A percentile compares a stretch with the other conserved stretches of the same genome.
These are phyloP conservation scores for Caloenas nicobarica DNA, from an alignment of 2,113 vertebrate species.

Conservation along the genomic window DNA sequence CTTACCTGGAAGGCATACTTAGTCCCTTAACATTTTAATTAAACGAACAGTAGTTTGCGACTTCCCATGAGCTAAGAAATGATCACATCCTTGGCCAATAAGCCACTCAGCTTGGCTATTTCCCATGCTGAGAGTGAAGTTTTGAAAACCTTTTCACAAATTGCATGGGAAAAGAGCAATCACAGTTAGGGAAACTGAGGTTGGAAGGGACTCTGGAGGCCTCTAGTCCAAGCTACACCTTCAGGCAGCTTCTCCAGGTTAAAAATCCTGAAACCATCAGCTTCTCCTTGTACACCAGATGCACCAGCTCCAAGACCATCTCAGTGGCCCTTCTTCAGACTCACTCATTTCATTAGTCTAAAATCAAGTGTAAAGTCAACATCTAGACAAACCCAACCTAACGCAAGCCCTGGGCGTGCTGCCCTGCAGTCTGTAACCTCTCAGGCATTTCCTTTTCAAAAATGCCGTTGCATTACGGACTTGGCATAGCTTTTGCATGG, in stretches of 20 bases:
- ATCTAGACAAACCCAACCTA: background rate
- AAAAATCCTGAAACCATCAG: background rate
- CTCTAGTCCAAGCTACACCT: background rate
- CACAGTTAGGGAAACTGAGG: background rate
- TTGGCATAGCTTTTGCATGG: background rate
- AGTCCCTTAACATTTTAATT: background rate
- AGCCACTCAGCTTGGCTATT: background rate
- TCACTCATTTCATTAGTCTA: background rate
- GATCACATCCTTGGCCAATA: background rate
- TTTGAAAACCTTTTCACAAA: background rate
- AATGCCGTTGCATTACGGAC: accelerated
- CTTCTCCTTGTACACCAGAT: background rate
- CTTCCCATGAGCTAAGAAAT: background rate
- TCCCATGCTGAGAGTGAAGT: background rate
- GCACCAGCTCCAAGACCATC: background rate
- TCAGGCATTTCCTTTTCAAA: background rate
- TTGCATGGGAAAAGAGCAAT: background rate
- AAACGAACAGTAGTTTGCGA: background rate
- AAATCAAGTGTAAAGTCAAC: background rate
- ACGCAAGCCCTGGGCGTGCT: accelerated
- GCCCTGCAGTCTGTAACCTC: background rate
- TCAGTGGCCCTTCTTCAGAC: background rate
- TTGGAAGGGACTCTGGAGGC: background rate
- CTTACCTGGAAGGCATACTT: background rate
- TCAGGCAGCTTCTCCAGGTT: background rate